Base-by-base conservation (phyloP, 2,888 invertebrate species). In the Leptinotarsa peninsularis region DNA sequence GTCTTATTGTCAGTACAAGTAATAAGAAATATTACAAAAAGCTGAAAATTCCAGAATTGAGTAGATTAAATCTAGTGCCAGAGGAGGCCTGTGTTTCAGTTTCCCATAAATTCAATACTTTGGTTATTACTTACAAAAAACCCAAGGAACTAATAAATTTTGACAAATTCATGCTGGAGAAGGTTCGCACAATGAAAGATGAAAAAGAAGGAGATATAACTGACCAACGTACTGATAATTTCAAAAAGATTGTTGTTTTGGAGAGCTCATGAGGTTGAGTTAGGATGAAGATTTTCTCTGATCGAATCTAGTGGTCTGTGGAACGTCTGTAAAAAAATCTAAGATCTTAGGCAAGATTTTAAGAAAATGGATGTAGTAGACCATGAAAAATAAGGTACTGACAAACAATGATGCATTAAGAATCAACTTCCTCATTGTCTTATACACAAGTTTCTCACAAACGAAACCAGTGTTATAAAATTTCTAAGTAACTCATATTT, bases 1-100 rank as follows among this genome's bases (percentile, higher is more conserved):
- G 89, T 74, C 91, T 96, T 72, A 88, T 92, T 27, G 91, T 96
- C 4, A 90, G 93, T 74, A 96, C 96, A 14, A 91, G 90, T 4
- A 96, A 96, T 86, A 95, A 95, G 85, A 96, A 96, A 81, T 96
- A 95, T 88, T 96, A 90, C 83, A 96, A 95, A 84, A 92, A 92
- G 81, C 89, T 96, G 14, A 84, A 87, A 54, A 89, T 95, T 43
- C 94, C 94, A 14, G 95, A 95, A 84, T 87, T 95, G 66, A 90
- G 92, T 75, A 90, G 95, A 81, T 90, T 93, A 23, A 91, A 91
- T 73, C 81, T 94, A 71, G 86, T 88, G 15, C 90, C 93, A 33
- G 90, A 91, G 66, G 93, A 95, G 84, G 89, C 90, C 2, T 91
- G 91, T 83, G 90, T 96, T 80, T 90, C 92, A 66, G 91, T 91